These are phyloP conservation scores for Brachionichthys hirsutus DNA, from an alignment of 2,113 vertebrate genomes.

Conservation along the genomic window DNA sequence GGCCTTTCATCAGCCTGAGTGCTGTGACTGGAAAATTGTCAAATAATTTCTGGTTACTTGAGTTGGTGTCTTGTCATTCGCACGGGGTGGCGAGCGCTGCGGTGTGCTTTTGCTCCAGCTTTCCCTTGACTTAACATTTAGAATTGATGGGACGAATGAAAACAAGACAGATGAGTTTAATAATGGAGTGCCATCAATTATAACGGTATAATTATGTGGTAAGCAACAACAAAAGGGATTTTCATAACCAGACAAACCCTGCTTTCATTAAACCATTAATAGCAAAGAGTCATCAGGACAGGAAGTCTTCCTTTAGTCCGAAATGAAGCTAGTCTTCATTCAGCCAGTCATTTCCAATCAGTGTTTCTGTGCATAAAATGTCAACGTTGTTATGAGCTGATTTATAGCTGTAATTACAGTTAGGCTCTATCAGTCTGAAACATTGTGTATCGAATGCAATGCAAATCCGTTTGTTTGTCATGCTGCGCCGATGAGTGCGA, in stretches of 20 bases:
- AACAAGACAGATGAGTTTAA: background rate
- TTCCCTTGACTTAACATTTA: background rate
- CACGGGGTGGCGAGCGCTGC: background rate
- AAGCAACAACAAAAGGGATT: background rate
- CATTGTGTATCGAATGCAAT: background rate
- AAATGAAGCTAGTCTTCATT: background rate
- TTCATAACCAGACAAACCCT: background rate
- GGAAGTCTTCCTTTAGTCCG: background rate
- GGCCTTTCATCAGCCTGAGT: background rate
- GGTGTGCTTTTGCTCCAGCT: background rate
- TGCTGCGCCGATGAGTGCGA: too few relatives aligned
- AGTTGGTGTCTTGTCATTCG: background rate
- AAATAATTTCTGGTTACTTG: background rate
- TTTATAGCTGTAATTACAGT: conserved; percentile 9
- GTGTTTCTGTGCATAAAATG: conserved; percentile 6
- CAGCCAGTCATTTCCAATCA: background rate
- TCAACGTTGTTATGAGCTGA: conserved; percentile 8
- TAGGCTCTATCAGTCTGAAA: background rate
- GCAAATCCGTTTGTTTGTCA: too few relatives aligned
- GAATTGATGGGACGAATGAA: background rate
- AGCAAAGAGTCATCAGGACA: too few relatives aligned
- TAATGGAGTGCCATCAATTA: background rate
- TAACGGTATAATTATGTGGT: background rate
- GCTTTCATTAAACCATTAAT: too few relatives aligned
- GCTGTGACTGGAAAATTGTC: background rate